Evolutionary conservation across 2,797 vertebrate species (phyloP).

Genomic region (Acomys russatus): DNA sequence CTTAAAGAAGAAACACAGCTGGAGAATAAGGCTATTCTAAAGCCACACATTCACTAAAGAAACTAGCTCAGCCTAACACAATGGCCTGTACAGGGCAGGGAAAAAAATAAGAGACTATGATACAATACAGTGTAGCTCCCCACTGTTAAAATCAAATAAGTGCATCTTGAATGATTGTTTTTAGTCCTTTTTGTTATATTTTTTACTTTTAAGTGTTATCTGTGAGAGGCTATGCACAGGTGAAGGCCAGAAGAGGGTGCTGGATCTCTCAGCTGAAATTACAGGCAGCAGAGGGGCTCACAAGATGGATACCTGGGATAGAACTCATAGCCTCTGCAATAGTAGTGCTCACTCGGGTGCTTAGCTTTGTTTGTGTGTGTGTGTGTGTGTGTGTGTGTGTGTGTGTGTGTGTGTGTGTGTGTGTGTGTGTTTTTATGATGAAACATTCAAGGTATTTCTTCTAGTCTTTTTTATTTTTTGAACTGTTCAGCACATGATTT

Average conservation of each 20-base stretch:
- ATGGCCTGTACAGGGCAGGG: slow-evolving; percentile 78
- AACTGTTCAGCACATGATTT: not conserved
- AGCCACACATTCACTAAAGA: slow-evolving; percentile 82
- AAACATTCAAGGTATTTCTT: not conserved
- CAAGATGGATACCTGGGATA: not conserved
- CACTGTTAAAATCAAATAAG: slow-evolving; percentile 70
- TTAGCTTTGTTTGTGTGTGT: not conserved
- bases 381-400: too few species aligned
- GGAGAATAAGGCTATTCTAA: slow-evolving; percentile 78
- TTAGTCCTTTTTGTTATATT: not conserved
- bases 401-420: too few species aligned
- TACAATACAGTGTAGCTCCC: slow-evolving; percentile 79
- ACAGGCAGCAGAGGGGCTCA: not conserved
- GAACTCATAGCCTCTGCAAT: not conserved
- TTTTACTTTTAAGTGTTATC: not conserved
- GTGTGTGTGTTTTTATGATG: not conserved
- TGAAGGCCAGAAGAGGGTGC: not conserved
- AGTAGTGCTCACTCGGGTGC: too few species aligned
- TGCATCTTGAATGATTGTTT: not conserved
- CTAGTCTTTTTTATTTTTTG: not conserved
- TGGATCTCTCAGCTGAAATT: not conserved
- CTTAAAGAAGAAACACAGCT: slow-evolving; percentile 63
- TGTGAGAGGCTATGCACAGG: not conserved
- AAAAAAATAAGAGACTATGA: slow-evolving; percentile 83
- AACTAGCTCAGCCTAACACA: slow-evolving; percentile 78